phyloP scores from a whole-genome alignment of 2,113 vertebrate genomes.

The Tetraodon nigroviridis region DNA sequence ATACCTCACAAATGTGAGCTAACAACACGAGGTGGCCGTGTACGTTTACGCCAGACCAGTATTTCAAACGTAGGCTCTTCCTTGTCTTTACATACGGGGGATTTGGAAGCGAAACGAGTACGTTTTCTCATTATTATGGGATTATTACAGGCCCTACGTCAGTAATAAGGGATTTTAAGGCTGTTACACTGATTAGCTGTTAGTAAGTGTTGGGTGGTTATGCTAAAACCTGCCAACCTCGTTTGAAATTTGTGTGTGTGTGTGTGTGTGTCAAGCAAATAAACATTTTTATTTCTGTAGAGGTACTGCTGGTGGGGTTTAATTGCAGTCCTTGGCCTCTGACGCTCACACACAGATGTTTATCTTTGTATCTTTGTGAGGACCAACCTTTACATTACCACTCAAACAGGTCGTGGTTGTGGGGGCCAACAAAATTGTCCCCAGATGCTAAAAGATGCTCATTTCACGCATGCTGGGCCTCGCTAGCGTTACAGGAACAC shows the following conservation, averaged over 20 bases:
- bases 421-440: not conserved
- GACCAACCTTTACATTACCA: not conserved
- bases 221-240: not conserved
- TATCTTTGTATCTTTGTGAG: too few relatives aligned
- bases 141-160: not conserved
- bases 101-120: not conserved
- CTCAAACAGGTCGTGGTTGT: too few relatives aligned
- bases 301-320: constrained; percentile 22
- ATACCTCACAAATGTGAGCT: too few relatives aligned
- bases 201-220: too few relatives aligned
- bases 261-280: not conserved
- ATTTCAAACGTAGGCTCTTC: too few relatives aligned
- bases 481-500: not conserved
- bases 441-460: not conserved
- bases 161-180: too few relatives aligned
- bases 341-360: too few relatives aligned
- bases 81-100: too few relatives aligned
- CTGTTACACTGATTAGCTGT: too few relatives aligned
- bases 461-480: not conserved
- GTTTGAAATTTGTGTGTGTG: not conserved
- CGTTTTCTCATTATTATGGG: too few relatives aligned
- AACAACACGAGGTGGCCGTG: too few relatives aligned
- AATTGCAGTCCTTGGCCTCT: constrained; percentile 23
- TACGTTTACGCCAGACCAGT: too few relatives aligned
- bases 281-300: not conserved